Evolutionary conservation across 2,797 vertebrate species (phyloP).

Genomic region (Taenioides sp.): DNA sequence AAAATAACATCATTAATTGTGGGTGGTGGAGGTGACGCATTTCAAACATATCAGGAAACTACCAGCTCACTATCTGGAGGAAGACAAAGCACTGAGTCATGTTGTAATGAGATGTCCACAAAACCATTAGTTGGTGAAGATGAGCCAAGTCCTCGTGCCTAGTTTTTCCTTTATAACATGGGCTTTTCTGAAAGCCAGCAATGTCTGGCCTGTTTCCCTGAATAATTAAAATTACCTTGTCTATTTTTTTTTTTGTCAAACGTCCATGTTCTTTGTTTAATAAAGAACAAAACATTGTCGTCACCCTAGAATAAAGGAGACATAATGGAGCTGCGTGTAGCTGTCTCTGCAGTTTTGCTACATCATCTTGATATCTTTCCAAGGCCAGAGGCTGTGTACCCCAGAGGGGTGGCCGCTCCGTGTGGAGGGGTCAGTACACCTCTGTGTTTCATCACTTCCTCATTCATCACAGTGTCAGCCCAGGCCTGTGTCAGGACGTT

Average conservation of each 20-base stretch:
- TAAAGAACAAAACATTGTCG: slow-evolving; percentile 60
- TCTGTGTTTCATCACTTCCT: slow-evolving; percentile 76
- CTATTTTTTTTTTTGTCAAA: slow-evolving; percentile 34
- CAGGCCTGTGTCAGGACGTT: slow-evolving; percentile 61
- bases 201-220: slow-evolving; percentile 58
- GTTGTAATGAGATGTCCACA: slow-evolving; percentile 37
- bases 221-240: slow-evolving; percentile 47
- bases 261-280: slow-evolving; percentile 34
- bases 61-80: slow-evolving; percentile 64
- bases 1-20: slow-evolving; percentile 27
- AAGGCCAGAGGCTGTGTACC: slow-evolving; percentile 63
- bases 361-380: slow-evolving; percentile 60
- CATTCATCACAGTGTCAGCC: slow-evolving; percentile 73
- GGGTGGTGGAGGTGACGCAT: slow-evolving; percentile 32
- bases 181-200: slow-evolving; percentile 52
- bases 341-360: slow-evolving; percentile 48
- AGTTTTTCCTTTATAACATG: slow-evolving; percentile 67
- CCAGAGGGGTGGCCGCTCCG: slow-evolving; percentile 51
- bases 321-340: slow-evolving; percentile 51
- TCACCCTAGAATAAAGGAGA: slow-evolving; percentile 43
- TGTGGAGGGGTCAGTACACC: slow-evolving; percentile 53
- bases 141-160: slow-evolving; percentile 68
- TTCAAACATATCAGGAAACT: slow-evolving; percentile 43
- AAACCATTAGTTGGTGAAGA: slow-evolving; percentile 56
- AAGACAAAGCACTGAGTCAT: slow-evolving; percentile 74